Percentiles rank a stretch among this genome's conserved stretches.
Evolutionary conservation across 1,140 invertebrate genomes (phyloP).

Genomic region (Temnothorax longispinosus): DNA sequence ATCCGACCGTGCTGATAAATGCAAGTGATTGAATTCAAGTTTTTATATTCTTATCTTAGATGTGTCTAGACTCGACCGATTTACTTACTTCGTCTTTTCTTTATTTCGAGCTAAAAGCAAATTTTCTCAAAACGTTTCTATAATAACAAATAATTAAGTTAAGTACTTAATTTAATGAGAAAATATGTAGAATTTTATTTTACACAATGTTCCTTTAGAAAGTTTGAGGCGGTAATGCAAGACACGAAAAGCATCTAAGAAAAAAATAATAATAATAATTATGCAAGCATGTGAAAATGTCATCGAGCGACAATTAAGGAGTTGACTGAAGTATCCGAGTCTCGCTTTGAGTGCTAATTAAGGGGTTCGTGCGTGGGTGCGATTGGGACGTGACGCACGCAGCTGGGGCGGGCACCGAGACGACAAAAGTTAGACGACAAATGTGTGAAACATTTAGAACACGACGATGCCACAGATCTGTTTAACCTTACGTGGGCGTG

Average conservation of each 20-base stretch:
- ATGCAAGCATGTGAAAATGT: not conserved
- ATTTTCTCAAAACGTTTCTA: not conserved
- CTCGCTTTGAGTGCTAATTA: not conserved
- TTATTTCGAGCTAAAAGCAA: not conserved
- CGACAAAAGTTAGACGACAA: constrained; percentile 33
- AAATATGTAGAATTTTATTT: not conserved
- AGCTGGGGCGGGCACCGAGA: constrained; percentile 3
- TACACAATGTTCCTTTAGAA: not conserved
- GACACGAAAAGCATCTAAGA: not conserved
- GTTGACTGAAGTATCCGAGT: not conserved
- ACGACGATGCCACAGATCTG: constrained; percentile 18
- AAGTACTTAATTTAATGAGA: not conserved
- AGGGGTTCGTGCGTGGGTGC: constrained; percentile 6
- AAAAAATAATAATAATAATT: not conserved
- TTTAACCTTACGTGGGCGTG: constrained; percentile 61
- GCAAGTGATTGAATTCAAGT: not conserved
- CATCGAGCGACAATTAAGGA: not conserved
- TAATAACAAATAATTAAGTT: not conserved
- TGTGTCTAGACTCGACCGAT: not conserved
- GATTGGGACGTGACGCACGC: constrained; percentile 12
- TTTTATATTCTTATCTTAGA: not conserved
- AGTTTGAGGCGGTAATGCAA: not conserved
- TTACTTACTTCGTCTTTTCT: not conserved
- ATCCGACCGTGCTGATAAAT: not conserved
- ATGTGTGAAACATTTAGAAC: not conserved